Conservation (phyloP, 2,797 vertebrate species). For the Cynodonichthys magdalenae region DNA sequence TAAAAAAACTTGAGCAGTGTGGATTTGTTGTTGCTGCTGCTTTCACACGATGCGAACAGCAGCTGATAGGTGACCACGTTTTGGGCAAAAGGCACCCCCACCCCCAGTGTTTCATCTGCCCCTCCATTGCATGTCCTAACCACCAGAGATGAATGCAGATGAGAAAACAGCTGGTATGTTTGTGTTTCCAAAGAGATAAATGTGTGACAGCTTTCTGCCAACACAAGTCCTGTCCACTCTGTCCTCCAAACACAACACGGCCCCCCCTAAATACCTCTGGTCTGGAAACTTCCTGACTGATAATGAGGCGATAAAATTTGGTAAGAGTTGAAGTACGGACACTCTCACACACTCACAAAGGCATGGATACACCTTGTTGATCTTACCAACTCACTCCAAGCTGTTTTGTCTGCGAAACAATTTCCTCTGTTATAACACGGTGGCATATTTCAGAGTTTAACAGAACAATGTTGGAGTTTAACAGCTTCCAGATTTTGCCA, state of each 20-base stretch:
- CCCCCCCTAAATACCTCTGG: background rate
- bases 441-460: constrained; percentile 33
- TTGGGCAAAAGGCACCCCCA: constrained; percentile 17
- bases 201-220: constrained; percentile 44
- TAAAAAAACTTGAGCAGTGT: background rate
- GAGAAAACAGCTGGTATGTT: constrained; percentile 24
- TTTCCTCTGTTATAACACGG: constrained; percentile 26
- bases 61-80: constrained; percentile 2
- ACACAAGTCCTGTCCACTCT: constrained; percentile 52
- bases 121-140: background rate
- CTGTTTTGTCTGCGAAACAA: constrained; percentile 6
- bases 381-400: constrained; percentile 24
- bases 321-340: constrained; percentile 8
- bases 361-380: constrained; percentile 14
- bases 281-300: constrained; percentile 71
- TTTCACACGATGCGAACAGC: constrained; percentile 22
- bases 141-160: constrained; percentile 30
- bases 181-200: constrained; percentile 61
- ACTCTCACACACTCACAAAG: background rate
- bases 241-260: constrained; percentile 62
- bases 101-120: constrained; percentile 1
- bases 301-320: constrained; percentile 59
- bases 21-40: constrained; percentile 10
- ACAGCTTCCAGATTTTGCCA: constrained; percentile 42
- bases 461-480: constrained; percentile 52